A percentile compares a stretch with the other conserved stretches of the same genome.
Evolutionary conservation across 2,113 vertebrate species (phyloP).

Genomic region (Cyrtonyx montezumae): DNA sequence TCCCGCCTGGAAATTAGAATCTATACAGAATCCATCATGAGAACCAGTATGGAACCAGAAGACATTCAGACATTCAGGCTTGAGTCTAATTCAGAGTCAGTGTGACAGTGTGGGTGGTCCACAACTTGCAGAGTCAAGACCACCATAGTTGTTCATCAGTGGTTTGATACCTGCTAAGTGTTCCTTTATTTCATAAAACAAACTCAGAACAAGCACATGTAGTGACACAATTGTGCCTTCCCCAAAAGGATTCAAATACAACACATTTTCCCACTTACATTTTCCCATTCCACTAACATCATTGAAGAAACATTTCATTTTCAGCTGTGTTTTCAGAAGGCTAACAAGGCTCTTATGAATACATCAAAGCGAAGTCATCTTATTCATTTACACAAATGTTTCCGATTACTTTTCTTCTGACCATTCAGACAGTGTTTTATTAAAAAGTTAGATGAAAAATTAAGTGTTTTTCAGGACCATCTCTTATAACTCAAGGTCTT

Average conservation of each 20-base stretch:
- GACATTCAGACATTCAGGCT: not conserved
- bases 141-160: not conserved
- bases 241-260: constrained; percentile 7
- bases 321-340: constrained; percentile 39
- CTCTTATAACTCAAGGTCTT: not conserved
- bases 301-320: constrained; percentile 53
- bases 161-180: not conserved
- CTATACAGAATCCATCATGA: not conserved
- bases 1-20: not conserved
- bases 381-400: constrained; percentile 58
- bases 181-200: not conserved
- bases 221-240: not conserved
- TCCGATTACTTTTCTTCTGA: constrained; percentile 15
- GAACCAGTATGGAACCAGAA: not conserved
- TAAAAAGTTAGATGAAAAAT: not conserved
- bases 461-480: not conserved
- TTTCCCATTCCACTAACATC: not conserved
- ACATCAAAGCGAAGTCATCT: constrained; percentile 41
- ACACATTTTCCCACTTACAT: not conserved
- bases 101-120: not conserved
- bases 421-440: constrained; percentile 6
- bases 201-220: not conserved
- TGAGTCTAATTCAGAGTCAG: not conserved
- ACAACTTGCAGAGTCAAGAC: not conserved
- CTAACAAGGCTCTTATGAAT: constrained; percentile 39